phyloP scores from a whole-genome alignment of 2,113 vertebrate genomes.

The Speoplatyrhinus poulsoni region DNA sequence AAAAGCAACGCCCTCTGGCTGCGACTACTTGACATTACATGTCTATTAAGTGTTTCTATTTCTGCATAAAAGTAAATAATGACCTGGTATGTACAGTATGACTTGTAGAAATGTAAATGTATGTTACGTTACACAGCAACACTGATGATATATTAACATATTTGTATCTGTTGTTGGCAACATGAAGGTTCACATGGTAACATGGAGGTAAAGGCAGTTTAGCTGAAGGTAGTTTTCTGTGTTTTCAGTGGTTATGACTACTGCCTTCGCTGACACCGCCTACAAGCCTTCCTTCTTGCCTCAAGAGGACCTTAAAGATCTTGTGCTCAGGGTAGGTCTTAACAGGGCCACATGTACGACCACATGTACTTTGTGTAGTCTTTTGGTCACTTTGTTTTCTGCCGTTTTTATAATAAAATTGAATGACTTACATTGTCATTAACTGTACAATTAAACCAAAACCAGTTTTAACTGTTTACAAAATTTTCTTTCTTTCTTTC shows the following conservation, averaged over 20 bases:
- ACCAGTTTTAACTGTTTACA: too few species aligned
- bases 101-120: too few species aligned
- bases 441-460: neutral
- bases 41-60: too few species aligned
- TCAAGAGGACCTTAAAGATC: slow-evolving; percentile 88
- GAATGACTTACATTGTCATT: neutral
- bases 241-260: slow-evolving; percentile 77
- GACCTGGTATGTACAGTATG: too few species aligned
- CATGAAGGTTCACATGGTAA: neutral
- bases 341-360: neutral
- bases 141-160: neutral
- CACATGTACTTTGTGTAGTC: neutral
- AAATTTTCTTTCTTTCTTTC: neutral
- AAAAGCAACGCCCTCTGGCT: too few species aligned
- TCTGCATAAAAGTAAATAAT: too few species aligned
- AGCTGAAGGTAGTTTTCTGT: neutral
- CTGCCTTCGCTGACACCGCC: slow-evolving; percentile 85
- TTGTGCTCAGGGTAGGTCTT: slow-evolving; percentile 84
- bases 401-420: neutral
- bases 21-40: too few species aligned
- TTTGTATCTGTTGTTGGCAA: neutral
- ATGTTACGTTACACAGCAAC: neutral
- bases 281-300: slow-evolving; percentile 91
- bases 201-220: neutral
- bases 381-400: neutral